Evolutionary conservation across 1,140 invertebrate genomes (phyloP).

Genomic region (Radopholus similis): DNA sequence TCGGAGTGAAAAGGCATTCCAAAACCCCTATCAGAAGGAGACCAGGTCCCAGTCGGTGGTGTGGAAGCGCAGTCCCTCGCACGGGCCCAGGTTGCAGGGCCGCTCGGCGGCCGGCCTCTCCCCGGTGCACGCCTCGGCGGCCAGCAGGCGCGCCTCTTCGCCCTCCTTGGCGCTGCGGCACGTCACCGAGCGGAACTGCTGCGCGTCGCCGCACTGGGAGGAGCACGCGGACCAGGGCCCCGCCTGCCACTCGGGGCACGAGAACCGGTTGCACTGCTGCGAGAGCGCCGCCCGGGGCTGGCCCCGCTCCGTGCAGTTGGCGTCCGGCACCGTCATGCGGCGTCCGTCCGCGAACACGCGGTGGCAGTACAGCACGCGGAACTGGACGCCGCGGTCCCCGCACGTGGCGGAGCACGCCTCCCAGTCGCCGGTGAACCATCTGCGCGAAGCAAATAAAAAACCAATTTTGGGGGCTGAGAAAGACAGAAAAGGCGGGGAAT

Average conservation of each 20-base stretch:
- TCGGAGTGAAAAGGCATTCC: neutral
- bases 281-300: constrained; percentile 69
- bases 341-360: constrained; percentile 68
- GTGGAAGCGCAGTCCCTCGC: constrained; percentile 86
- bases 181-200: constrained; percentile 68
- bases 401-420: constrained; percentile 74
- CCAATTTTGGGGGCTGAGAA: neutral
- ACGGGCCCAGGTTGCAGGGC: constrained; percentile 74
- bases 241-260: constrained; percentile 76
- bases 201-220: constrained; percentile 67
- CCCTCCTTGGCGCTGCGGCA: constrained; percentile 69
- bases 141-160: constrained; percentile 68
- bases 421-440: constrained; percentile 78
- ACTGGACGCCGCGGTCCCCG: constrained; percentile 69
- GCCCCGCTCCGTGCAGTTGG: constrained; percentile 68
- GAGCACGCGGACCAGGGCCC: constrained; percentile 71
- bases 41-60: constrained; percentile 81
- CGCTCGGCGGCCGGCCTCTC: constrained; percentile 70
- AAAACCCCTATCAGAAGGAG: constrained; percentile 22
- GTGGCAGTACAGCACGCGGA: constrained; percentile 47
- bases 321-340: constrained; percentile 70
- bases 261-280: constrained; percentile 72
- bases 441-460: neutral
- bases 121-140: constrained; percentile 69
- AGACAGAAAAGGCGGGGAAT: no score